A percentile compares a stretch with the other conserved stretches of the same genome.
Conservation (phyloP, 2,797 vertebrate genomes). For the Psittacula echo region DNA sequence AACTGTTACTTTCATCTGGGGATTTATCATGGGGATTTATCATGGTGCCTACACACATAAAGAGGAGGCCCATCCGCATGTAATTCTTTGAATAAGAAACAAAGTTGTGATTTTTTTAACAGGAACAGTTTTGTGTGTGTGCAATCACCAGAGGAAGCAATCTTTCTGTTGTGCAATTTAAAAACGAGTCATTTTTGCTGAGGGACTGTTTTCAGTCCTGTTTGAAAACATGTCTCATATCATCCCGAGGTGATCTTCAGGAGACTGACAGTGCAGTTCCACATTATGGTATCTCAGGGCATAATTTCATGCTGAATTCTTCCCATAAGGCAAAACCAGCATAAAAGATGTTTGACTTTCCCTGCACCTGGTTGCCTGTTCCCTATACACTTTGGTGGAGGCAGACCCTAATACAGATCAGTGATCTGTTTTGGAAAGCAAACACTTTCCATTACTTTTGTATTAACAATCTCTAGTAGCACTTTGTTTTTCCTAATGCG, state of each 20-base stretch:
- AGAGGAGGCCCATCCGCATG: background rate
- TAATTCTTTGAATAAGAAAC: background rate
- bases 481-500: background rate
- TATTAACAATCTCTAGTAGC: background rate
- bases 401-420: background rate
- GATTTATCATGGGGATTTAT: conserved; percentile 8
- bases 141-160: background rate
- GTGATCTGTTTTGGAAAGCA: background rate
- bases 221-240: background rate
- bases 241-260: background rate
- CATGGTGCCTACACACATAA: background rate
- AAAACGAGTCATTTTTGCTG: background rate
- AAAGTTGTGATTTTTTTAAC: background rate
- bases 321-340: background rate
- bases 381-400: background rate
- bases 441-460: background rate
- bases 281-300: background rate
- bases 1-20: background rate
- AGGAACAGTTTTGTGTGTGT: background rate
- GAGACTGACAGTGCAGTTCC: background rate
- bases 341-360: background rate
- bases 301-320: background rate
- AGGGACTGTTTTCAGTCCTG: background rate
- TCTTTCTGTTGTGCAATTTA: background rate
- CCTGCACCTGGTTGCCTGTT: background rate